Base-by-base conservation (phyloP, 92 coral and sea anemone species). In the Hydrozoanthus gracilis region DNA sequence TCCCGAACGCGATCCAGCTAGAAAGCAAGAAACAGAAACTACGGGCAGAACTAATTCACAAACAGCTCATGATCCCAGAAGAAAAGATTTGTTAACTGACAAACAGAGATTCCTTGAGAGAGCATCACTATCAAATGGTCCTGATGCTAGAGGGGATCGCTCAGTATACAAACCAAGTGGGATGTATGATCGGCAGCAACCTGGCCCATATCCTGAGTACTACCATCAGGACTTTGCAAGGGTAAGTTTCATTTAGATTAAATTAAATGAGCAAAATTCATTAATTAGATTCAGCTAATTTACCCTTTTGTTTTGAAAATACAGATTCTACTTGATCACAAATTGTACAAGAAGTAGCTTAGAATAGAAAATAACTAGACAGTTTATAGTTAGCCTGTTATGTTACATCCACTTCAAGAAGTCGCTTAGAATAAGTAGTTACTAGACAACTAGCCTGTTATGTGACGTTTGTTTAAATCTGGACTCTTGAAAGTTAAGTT, bases 1-100 rank as follows among this genome's bases (percentile, higher is more conserved):
- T 61, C 99, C 99, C 4, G 98, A 97, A n/a, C 84, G 99, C 79
- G 99, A 97, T 77, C 93, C 91, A 3, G 87, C 88, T 12, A 79
- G 93, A 20, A 87, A 91, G 35, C 88, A 70, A 3, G 44, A 54
- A 71, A 77, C 52, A 11, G 85, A 80, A 16, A 13, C 60, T 18
- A 44, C 1, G 18, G 66, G 39, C n/a, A 80, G 55, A 67, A 80
- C 73, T 65, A 61, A 4, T 18, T 35, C 61, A 27, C 85, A 66
- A 14, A 35, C 70, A 62, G 66, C 48, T 16, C 51, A 80, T 49
- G 85, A 80, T 47, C 7, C 85, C 20, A 80, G 73, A 67, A 80
- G 85, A 65, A 80, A 66, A 47, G 74, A 64, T 4, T 64, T 62
- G 4, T 18, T 27, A 16, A 79, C 73, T 10, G 85, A 80, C 2